phyloP scores from a whole-genome alignment of 2,888 invertebrate species.

The Ormyrus thymus region DNA sequence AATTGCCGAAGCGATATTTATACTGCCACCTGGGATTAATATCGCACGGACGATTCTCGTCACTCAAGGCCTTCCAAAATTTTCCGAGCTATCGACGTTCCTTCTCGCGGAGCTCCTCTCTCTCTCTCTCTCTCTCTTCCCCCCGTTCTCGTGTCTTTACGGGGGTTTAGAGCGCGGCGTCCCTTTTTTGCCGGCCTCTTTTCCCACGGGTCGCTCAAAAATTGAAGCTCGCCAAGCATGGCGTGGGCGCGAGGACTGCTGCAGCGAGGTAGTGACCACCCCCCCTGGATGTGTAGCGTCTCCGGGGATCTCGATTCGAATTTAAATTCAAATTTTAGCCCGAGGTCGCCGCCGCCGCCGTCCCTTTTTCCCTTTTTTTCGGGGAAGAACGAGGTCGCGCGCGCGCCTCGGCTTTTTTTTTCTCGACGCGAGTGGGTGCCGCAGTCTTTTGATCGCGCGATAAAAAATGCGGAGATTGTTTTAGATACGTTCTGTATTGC shows the following conservation, averaged over 20 bases:
- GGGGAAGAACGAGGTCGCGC: neutral
- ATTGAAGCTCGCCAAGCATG: constrained; percentile 67
- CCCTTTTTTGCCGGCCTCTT: constrained; percentile 57
- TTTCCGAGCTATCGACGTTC: constrained; percentile 12
- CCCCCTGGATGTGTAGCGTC: constrained; percentile 7
- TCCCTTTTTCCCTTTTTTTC: constrained; percentile 1
- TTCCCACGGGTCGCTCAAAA: constrained; percentile 69
- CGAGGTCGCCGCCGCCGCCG: constrained; percentile 53
- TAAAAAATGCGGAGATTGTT: constrained; percentile 53
- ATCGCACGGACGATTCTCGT: constrained; percentile 11
- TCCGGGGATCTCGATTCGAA: constrained; percentile 61
- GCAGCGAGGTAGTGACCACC: constrained; percentile 48
- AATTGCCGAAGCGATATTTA: constrained; percentile 26
- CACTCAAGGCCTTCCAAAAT: neutral
- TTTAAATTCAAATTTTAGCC: constrained; percentile 71
- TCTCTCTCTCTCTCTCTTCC: neutral
- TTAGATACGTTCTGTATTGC: constrained; percentile 37
- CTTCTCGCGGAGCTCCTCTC: neutral
- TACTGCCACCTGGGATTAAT: constrained; percentile 42
- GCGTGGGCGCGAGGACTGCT: neutral
- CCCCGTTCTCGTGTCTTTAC: constrained; percentile 24
- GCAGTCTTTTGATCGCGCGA: constrained; percentile 43
- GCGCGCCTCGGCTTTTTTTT: too few relatives aligned
- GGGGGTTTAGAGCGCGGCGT: constrained; percentile 21
- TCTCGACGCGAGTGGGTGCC: neutral